phyloP scores from a whole-genome alignment of 2,888 invertebrate genomes.

The Andricus curvator region DNA sequence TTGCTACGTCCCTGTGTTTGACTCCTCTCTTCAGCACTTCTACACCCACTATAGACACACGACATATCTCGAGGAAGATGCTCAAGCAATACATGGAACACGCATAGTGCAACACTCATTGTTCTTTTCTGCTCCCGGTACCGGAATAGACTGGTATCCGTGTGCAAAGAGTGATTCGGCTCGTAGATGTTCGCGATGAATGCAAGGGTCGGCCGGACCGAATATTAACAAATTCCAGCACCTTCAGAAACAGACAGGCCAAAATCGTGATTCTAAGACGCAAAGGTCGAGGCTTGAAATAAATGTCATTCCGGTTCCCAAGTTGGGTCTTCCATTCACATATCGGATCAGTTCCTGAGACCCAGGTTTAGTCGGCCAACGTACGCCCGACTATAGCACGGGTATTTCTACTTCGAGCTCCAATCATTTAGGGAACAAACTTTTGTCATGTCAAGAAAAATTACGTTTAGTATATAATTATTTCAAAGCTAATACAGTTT shows the following conservation, averaged over 20 bases:
- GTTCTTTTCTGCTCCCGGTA: slow-evolving; percentile 73
- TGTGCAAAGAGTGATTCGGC: slow-evolving; percentile 40
- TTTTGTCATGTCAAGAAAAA: too few species aligned
- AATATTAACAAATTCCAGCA: slow-evolving; percentile 33
- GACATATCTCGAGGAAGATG: slow-evolving; percentile 57
- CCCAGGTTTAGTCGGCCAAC: slow-evolving; percentile 20
- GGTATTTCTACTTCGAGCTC: slow-evolving; percentile 47
- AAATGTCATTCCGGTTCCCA: background rate
- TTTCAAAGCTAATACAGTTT: too few species aligned
- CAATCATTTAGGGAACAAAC: background rate
- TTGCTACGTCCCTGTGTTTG: slow-evolving; percentile 12
- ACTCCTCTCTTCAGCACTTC: slow-evolving; percentile 44
- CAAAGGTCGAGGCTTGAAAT: slow-evolving; percentile 21
- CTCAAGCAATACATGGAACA: slow-evolving; percentile 63
- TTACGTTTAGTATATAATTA: too few species aligned
- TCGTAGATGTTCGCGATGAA: slow-evolving; percentile 5
- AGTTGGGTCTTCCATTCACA: slow-evolving; percentile 26
- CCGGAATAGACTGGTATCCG: slow-evolving; percentile 74
- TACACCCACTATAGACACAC: slow-evolving; percentile 66
- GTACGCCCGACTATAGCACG: slow-evolving; percentile 47
- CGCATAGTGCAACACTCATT: slow-evolving; percentile 70
- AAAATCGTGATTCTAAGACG: slow-evolving; percentile 22
- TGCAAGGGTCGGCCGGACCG: background rate
- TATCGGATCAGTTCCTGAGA: slow-evolving; percentile 28
- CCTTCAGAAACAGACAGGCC: slow-evolving; percentile 32